A percentile compares a stretch with the other conserved stretches of the same genome.
Conservation (phyloP, 2,888 invertebrate genomes). For the Plutella xylostella region DNA sequence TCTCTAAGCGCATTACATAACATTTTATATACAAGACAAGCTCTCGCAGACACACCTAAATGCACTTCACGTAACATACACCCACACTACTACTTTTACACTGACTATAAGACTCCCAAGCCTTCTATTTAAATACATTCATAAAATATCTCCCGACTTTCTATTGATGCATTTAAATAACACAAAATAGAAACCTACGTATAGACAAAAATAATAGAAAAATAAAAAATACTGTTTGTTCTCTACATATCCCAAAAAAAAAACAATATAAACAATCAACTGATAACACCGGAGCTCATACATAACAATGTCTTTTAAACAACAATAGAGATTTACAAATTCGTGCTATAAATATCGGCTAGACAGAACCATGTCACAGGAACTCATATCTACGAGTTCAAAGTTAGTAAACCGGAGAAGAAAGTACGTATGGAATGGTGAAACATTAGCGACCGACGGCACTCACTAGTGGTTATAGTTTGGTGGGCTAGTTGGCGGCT, state of each 20-base stretch:
- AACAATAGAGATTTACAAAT: no score
- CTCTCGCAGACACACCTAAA: constrained; percentile 36
- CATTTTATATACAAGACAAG: constrained; percentile 58
- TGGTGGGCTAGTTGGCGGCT: constrained; percentile 16
- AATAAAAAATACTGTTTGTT: constrained; percentile 4
- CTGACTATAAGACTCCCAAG: no score
- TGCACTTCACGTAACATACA: constrained; percentile 35
- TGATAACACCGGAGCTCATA: not conserved
- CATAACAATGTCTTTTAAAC: not conserved
- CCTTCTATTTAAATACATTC: no score
- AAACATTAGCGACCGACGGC: no score
- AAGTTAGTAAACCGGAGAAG: no score
- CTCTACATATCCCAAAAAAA: not conserved
- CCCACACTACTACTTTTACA: constrained; percentile 22
- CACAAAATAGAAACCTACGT: no score
- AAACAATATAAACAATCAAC: not conserved
- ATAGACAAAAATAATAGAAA: not conserved
- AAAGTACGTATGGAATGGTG: no score
- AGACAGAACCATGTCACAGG: no score
- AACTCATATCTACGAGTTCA: no score
- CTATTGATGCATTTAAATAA: no score
- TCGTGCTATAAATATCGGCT: not conserved
- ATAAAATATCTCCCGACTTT: no score
- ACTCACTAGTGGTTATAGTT: no score
- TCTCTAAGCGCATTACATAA: constrained; percentile 45